Evolutionary conservation across 2,797 vertebrate genomes (phyloP).

Genomic region (Leptatherina wallacei): DNA sequence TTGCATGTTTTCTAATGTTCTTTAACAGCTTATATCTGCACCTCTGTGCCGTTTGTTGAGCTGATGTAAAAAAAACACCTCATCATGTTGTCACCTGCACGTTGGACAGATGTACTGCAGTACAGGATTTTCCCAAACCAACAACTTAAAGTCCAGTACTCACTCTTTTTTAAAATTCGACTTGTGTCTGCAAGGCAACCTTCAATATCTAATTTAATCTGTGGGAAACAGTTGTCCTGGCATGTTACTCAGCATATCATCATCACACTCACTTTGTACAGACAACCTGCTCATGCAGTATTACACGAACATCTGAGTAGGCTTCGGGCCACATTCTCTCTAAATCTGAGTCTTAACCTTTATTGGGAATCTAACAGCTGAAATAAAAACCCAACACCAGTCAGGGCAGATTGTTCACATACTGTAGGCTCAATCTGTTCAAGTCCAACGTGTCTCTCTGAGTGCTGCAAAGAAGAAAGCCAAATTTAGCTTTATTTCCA

Average conservation of each 20-base stretch:
- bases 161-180: neutral
- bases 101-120: neutral
- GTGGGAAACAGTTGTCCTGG: slow-evolving; percentile 5
- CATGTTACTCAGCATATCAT: slow-evolving; percentile 6
- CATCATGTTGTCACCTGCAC: neutral
- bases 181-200: neutral
- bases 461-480: slow-evolving; percentile 17
- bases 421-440: slow-evolving; percentile 41
- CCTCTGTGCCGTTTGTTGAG: neutral
- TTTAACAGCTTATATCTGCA: neutral
- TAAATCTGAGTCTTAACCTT: slow-evolving; percentile 47
- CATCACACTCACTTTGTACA: slow-evolving; percentile 3
- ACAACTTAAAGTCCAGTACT: neutral
- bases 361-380: slow-evolving; percentile 59
- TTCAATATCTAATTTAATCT: neutral
- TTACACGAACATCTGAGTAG: slow-evolving; percentile 12
- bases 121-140: neutral
- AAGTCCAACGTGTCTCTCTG: slow-evolving; percentile 2
- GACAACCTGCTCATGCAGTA: slow-evolving; percentile 24
- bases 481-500: slow-evolving; percentile 36
- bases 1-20: neutral
- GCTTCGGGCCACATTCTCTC: slow-evolving; percentile 39
- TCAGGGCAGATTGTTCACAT: slow-evolving; percentile 40
- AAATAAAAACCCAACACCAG: slow-evolving; percentile 30
- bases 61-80: too few relatives aligned